A percentile compares a stretch with the other conserved stretches of the same genome.
phyloP scores from a whole-genome alignment of 2,113 vertebrate genomes.

The Phocoena phocoena region DNA sequence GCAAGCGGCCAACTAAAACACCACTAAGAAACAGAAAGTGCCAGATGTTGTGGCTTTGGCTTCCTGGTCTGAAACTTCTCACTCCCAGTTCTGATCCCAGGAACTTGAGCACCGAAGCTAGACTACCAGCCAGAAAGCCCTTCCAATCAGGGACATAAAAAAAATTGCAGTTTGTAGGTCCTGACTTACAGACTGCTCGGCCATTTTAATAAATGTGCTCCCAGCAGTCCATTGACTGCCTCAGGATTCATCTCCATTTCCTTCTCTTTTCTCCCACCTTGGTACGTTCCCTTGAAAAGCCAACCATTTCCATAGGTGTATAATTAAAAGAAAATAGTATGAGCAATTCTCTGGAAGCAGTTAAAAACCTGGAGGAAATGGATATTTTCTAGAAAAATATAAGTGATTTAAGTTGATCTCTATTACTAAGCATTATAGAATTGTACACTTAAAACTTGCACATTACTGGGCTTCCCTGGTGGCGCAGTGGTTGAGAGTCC shows the following conservation, averaged over 20 bases:
- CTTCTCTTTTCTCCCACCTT: not conserved
- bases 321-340: conserved; percentile 13
- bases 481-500: too few species aligned
- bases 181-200: not conserved
- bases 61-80: not conserved
- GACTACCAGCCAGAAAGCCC: not conserved
- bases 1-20: not conserved
- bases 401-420: not conserved
- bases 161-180: not conserved
- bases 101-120: not conserved
- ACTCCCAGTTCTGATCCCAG: not conserved
- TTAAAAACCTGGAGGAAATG: not conserved
- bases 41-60: not conserved
- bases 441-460: not conserved
- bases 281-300: not conserved
- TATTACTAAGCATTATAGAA: not conserved
- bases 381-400: not conserved
- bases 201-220: not conserved
- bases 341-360: not conserved
- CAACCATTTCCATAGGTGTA: not conserved
- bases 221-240: too few species aligned
- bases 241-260: not conserved
- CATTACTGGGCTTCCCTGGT: too few species aligned
- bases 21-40: not conserved
- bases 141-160: not conserved